Conservation (phyloP, 2,797 vertebrate genomes). For the Amblyraja radiata region DNA sequence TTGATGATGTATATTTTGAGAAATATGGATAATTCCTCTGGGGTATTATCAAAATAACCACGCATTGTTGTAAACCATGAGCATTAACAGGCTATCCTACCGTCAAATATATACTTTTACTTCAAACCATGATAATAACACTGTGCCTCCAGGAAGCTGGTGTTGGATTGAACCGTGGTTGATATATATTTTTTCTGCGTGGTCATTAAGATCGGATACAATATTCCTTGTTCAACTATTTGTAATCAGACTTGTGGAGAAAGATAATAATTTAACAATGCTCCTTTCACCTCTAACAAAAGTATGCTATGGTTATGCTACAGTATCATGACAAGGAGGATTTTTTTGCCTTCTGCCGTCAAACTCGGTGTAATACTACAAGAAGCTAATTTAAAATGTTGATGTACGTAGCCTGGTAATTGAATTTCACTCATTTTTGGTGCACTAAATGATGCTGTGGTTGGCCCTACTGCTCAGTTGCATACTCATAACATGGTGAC, state of each 20-base stretch:
- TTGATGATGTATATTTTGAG: not conserved
- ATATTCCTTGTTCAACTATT: too few species aligned
- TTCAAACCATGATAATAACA: not conserved
- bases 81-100: not conserved
- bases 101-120: not conserved
- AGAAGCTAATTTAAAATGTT: too few species aligned
- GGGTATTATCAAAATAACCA: not conserved
- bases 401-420: too few species aligned
- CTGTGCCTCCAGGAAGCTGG: not conserved
- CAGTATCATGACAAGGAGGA: not conserved
- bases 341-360: not conserved
- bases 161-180: not conserved
- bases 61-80: not conserved
- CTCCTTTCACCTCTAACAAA: not conserved
- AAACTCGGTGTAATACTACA: not conserved
- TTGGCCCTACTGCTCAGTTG: too few species aligned
- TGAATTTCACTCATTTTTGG: too few species aligned
- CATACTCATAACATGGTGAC: too few species aligned
- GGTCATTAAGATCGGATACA: not conserved
- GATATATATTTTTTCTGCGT: not conserved
- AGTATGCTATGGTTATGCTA: not conserved
- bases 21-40: not conserved
- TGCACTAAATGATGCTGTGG: too few species aligned
- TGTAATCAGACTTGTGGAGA: not conserved
- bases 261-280: not conserved